A percentile compares a stretch with the other conserved stretches of the same genome.
phyloP scores from a whole-genome alignment of 2,797 vertebrate species.

The Phalanger gymnotis region DNA sequence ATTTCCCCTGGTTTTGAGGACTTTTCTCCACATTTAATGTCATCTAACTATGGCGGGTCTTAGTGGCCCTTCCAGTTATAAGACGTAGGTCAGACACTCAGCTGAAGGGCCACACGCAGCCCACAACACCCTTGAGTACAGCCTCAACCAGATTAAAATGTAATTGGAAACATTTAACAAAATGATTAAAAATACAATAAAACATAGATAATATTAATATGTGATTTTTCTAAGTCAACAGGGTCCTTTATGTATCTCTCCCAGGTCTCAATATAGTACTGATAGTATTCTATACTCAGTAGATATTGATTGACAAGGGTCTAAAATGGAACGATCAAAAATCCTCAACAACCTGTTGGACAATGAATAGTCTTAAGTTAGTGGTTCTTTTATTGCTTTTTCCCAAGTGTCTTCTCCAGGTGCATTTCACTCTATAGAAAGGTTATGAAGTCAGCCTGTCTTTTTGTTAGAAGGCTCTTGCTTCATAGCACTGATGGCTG shows the following conservation, averaged over 20 bases:
- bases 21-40: not conserved
- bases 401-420: not conserved
- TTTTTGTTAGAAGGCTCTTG: not conserved
- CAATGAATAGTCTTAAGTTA: not conserved
- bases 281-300: not conserved
- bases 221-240: not conserved
- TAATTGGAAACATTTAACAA: not conserved
- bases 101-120: not conserved
- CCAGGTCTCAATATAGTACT: not conserved
- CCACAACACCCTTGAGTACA: not conserved
- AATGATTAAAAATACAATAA: not conserved
- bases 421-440: not conserved
- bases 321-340: not conserved
- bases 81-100: not conserved
- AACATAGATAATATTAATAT: not conserved
- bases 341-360: not conserved
- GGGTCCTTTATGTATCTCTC: not conserved
- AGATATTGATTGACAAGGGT: not conserved
- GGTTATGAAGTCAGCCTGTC: not conserved
- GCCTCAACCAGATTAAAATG: not conserved
- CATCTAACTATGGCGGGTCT: not conserved
- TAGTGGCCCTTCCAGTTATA: not conserved
- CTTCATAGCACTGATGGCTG: slow-evolving; percentile 43
- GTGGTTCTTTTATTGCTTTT: not conserved
- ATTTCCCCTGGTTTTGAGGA: not conserved